Percentiles rank a stretch among this genome's conserved stretches.
Evolutionary conservation across 2,888 invertebrate species (phyloP).

Genomic region (Ptilodon capucinus): DNA sequence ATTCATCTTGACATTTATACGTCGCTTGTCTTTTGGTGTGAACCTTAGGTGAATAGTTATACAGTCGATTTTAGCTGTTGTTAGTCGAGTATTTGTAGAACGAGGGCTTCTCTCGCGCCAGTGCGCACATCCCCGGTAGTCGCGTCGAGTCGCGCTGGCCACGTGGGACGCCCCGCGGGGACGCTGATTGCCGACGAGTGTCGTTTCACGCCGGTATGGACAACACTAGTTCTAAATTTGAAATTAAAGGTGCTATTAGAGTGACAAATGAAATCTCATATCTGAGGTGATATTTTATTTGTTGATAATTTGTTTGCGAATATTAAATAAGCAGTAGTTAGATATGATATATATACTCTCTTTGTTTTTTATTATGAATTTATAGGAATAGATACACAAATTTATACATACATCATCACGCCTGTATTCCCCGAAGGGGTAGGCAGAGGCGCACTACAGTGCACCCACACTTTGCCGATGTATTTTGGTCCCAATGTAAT

Average conservation of each 20-base stretch:
- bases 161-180: constrained; percentile 75
- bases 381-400: no score
- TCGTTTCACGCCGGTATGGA: constrained; percentile 68
- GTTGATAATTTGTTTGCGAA: background rate
- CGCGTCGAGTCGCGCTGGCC: constrained; percentile 41
- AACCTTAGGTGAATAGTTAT: constrained; percentile 8
- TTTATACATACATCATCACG: no score
- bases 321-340: background rate
- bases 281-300: constrained; percentile 8
- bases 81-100: constrained; percentile 40
- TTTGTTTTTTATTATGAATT: no score
- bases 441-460: no score
- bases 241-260: constrained; percentile 39
- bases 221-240: constrained; percentile 56
- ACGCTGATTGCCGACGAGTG: constrained; percentile 72
- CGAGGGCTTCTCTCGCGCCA: constrained; percentile 59
- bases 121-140: constrained; percentile 53
- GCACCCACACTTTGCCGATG: no score
- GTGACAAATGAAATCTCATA: constrained; percentile 24
- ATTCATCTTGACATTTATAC: constrained; percentile 43
- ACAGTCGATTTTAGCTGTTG: constrained; percentile 22
- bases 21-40: background rate
- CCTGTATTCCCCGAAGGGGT: no score
- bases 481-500: no score
- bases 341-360: no score